Conservation (phyloP, 2,113 vertebrate species). For the Mustela nigripes region DNA sequence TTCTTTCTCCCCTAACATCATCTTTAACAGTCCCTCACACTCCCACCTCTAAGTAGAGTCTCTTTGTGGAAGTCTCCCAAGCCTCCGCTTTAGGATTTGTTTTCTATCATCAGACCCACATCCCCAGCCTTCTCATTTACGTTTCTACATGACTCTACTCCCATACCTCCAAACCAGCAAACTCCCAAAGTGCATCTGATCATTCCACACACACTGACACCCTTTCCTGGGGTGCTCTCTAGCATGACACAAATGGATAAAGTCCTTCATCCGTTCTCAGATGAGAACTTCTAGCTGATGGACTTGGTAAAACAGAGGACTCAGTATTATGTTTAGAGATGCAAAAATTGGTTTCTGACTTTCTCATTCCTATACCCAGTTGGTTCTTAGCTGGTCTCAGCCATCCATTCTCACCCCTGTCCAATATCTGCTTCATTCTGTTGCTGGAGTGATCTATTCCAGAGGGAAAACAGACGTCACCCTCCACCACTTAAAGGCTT, state of each 20-base stretch:
- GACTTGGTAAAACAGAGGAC: neutral
- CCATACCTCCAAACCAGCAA: neutral
- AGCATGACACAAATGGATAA: neutral
- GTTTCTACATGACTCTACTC: neutral
- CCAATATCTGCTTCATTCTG: neutral
- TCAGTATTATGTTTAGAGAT: neutral
- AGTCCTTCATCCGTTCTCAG: neutral
- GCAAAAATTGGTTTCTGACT: neutral
- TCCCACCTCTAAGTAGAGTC: neutral
- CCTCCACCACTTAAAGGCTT: neutral
- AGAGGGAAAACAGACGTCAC: neutral
- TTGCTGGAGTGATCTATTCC: neutral
- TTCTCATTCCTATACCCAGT: neutral
- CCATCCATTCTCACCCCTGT: neutral
- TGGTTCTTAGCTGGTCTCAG: neutral
- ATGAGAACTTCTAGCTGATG: conserved; percentile 8
- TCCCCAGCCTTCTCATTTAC: neutral
- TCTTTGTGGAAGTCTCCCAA: neutral
- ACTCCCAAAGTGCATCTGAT: neutral
- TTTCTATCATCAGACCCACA: neutral
- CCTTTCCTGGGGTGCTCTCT: neutral
- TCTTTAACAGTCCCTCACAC: neutral
- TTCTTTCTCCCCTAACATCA: conserved; percentile 8
- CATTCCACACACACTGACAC: neutral
- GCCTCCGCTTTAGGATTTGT: no score